A percentile compares a stretch with the other conserved stretches of the same genome.
Conservation (phyloP, 2,797 vertebrate genomes). For the Arnoldichthys spilopterus region DNA sequence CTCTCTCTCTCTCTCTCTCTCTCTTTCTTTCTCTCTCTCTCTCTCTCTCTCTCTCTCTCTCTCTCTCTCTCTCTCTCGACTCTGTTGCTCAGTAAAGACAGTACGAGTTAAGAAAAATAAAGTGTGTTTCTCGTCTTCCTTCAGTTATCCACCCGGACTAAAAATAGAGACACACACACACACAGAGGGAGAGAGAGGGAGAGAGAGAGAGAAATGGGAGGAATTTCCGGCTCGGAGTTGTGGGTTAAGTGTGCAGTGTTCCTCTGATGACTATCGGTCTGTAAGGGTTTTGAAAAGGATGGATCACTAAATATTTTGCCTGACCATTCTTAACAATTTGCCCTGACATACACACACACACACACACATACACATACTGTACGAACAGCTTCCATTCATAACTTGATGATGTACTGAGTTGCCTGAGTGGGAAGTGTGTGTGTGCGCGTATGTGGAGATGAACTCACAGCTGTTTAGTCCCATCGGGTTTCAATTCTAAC, state of each 20-base stretch:
- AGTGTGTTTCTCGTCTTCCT: constrained; percentile 38
- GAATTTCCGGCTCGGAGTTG: constrained; percentile 77
- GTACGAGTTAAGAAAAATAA: constrained; percentile 34
- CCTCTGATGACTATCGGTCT: constrained; percentile 72
- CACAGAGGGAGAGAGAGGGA: constrained; percentile 8
- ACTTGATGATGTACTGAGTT: not conserved
- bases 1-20: too few species aligned
- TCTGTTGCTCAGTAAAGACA: not conserved
- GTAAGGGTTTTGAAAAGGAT: constrained; percentile 67
- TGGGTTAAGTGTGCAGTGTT: constrained; percentile 64
- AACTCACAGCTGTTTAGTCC: too few species aligned
- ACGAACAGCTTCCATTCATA: not conserved
- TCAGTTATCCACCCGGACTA: constrained; percentile 54
- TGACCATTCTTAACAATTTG: not conserved
- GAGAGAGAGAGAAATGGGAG: constrained; percentile 53
- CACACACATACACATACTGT: not conserved
- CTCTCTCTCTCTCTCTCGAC: not conserved
- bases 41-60: not conserved
- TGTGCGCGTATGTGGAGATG: too few species aligned
- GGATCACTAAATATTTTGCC: constrained; percentile 53
- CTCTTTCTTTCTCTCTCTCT: not conserved
- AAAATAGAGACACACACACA: constrained; percentile 63
- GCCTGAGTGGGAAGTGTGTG: not conserved
- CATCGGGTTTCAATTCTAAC: too few species aligned
- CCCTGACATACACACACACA: not conserved